Percentiles rank a stretch among this genome's conserved stretches.
phyloP scores from a whole-genome alignment of 2,888 invertebrate species.

The Creontiades dilutus region DNA sequence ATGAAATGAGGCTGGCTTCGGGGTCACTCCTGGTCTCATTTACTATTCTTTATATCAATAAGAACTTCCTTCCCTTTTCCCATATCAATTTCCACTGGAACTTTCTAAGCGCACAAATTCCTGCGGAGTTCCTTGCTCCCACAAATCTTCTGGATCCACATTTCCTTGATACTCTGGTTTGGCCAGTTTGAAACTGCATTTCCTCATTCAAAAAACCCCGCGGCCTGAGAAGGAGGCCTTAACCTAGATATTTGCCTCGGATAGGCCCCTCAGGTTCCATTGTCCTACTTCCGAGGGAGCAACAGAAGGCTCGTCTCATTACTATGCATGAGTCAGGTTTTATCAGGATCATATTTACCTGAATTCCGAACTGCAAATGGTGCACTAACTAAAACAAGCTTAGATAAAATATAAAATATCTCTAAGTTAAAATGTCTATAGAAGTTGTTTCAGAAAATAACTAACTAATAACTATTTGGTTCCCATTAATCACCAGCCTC shows the following conservation, averaged over 20 bases:
- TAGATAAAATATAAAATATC: too few species aligned
- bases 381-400: too few species aligned
- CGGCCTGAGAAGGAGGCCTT: constrained; percentile 21
- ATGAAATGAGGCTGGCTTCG: too few species aligned
- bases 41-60: too few species aligned
- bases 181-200: background rate
- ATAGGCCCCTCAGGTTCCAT: background rate
- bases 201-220: background rate
- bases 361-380: too few species aligned
- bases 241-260: constrained; percentile 19
- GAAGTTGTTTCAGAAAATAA: too few species aligned
- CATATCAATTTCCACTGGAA: too few species aligned
- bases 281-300: background rate
- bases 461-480: too few species aligned
- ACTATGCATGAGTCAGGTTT: constrained; percentile 3
- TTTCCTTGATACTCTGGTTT: constrained; percentile 6
- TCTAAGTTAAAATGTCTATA: too few species aligned
- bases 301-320: constrained; percentile 37
- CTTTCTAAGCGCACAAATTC: background rate
- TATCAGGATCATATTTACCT: background rate
- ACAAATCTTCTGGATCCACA: background rate
- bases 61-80: too few species aligned
- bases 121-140: background rate
- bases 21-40: too few species aligned
- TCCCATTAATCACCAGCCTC: too few species aligned